Evolutionary conservation across 2,888 invertebrate species (phyloP), one percentile per base, ranked within the genome.

Genomic region (Eucera pruinosa): DNA sequence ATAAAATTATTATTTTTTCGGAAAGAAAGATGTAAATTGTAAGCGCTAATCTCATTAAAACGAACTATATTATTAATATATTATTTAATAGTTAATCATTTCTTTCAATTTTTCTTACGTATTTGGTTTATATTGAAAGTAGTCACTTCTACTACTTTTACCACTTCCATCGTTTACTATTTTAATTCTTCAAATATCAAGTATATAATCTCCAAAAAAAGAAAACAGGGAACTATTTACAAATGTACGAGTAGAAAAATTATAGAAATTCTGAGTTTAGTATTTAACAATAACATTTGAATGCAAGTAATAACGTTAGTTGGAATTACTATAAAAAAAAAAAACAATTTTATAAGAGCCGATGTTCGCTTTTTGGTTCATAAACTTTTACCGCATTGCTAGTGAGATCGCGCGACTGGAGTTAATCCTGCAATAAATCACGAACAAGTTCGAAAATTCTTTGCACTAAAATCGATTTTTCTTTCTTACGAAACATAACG

Each of bases 351-450:
- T n/a, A n/a, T 15, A 4, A 11, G 43, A 62, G 45, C 45, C 33
- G 72, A 73, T 66, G 77, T 72, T 69, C 74, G 78, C 64, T 75
- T 81, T 72, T 84, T 74, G 76, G 75, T 70, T 80, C 72, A 70
- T 76, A 78, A 57, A 78, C 18, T 57, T 68, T 69, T 75, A 79
- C 73, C 78, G 81, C 81, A 84, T 85, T 83, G 80, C 82, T 65
- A 81, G 55, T 80, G 81, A 84, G 80, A 76, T 65, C 83, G 69
- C 61, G 66, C 66, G 78, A 83, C 74, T 82, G 62, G 81, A 78
- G 74, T 36, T 36, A 11, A 11, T 20, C 43, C 25, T 45, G 36
- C 25, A 36, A 41, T 39, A 13, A 33, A 41, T 13, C 15, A 7
- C 18, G n/a, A 30, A 47, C 15, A 52, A 33, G 45, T 36, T 30